Percentiles rank a stretch among this genome's conserved stretches.
Evolutionary conservation across 2,888 invertebrate species (phyloP).

Genomic region (Mayetiola destructor): DNA sequence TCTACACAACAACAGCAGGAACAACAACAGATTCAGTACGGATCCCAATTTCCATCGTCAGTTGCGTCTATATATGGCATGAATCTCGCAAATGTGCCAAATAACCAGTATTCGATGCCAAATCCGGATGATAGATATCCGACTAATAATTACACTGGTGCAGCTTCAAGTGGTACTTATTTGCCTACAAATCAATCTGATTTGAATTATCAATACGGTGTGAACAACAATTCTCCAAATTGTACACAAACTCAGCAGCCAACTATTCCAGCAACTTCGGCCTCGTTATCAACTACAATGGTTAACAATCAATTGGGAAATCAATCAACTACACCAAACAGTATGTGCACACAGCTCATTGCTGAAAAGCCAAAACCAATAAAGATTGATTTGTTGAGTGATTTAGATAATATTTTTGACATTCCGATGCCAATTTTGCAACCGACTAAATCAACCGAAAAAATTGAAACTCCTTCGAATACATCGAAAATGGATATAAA

Average conservation of each 20-base stretch:
- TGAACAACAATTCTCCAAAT: too few relatives aligned
- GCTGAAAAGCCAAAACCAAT: slow-evolving; percentile 15
- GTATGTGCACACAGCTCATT: slow-evolving; percentile 22
- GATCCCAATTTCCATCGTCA: background rate
- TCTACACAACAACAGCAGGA: slow-evolving; percentile 1
- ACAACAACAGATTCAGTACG: slow-evolving; percentile 20
- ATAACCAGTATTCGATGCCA: background rate
- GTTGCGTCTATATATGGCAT: background rate
- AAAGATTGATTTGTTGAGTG: background rate
- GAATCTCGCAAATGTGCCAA: background rate
- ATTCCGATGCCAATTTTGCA: background rate
- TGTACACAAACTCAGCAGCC: background rate
- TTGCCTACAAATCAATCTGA: background rate
- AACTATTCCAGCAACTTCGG: background rate
- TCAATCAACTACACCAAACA: slow-evolving; percentile 15
- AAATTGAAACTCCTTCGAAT: background rate
- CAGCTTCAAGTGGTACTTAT: background rate
- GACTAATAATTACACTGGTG: background rate
- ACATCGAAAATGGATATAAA: too few relatives aligned
- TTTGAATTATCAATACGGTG: too few relatives aligned
- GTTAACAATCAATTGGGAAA: background rate
- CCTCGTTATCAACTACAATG: background rate
- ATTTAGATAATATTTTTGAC: background rate
- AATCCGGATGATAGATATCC: background rate
- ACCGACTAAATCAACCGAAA: background rate